Conservation (phyloP, 2,888 invertebrate species). For the Chrysolina haemoptera region DNA sequence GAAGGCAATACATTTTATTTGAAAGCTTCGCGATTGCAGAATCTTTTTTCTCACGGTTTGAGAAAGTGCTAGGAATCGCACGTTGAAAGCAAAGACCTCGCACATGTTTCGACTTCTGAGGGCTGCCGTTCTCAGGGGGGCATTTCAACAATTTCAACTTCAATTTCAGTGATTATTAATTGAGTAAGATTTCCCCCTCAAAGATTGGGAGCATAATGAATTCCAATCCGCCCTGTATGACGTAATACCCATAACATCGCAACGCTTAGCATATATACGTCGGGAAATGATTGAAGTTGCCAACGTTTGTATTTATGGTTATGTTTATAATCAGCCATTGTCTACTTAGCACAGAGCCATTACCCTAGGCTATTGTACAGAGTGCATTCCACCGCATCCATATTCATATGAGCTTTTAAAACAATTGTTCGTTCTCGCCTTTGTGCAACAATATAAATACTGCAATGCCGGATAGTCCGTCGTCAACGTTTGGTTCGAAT, state of each 20-base stretch:
- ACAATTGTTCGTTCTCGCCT: conserved; percentile 67
- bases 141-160: no score
- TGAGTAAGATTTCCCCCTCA: no score
- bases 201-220: not conserved
- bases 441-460: conserved; percentile 61
- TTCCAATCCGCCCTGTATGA: conserved; percentile 1
- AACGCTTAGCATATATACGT: conserved; percentile 50
- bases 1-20: no score
- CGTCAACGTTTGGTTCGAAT: conserved; percentile 22
- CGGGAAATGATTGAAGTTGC: conserved; percentile 68
- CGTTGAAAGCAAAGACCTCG: no score
- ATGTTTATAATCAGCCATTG: conserved; percentile 70
- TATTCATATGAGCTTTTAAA: conserved; percentile 69
- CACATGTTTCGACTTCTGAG: no score
- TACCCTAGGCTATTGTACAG: conserved; percentile 66
- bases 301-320: conserved; percentile 68
- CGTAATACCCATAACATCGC: conserved; percentile 18
- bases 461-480: conserved; percentile 43
- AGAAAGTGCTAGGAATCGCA: no score
- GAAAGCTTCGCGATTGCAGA: no score
- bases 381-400: conserved; percentile 67
- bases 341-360: conserved; percentile 68
- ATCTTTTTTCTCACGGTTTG: no score
- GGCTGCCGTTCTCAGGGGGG: no score
- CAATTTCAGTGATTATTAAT: no score